These are phyloP conservation scores for Limnothrissa miodon DNA, from an alignment of 2,113 vertebrate species.

Conservation along the genomic window DNA sequence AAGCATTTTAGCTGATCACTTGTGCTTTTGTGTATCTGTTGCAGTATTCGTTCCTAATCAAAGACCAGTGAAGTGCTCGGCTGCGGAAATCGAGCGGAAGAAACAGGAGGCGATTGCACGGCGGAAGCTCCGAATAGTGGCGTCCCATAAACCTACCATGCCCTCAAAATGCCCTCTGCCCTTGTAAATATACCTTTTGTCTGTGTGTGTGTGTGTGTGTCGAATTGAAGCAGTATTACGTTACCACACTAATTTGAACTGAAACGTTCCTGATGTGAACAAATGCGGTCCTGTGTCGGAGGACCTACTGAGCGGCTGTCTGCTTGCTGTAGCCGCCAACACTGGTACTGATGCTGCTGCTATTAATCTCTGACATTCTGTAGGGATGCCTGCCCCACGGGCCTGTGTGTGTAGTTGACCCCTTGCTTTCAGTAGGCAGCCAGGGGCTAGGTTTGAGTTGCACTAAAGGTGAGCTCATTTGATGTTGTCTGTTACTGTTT, in stretches of 20 bases:
- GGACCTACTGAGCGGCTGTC: background rate
- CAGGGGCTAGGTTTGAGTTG: background rate
- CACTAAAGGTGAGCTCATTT: background rate
- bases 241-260: background rate
- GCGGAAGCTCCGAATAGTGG: conserved; percentile 75
- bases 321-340: too few relatives aligned
- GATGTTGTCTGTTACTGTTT: background rate
- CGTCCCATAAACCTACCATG: conserved; percentile 56
- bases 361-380: background rate
- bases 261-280: background rate
- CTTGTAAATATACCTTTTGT: background rate
- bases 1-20: background rate
- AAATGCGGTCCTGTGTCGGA: background rate
- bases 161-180: background rate
- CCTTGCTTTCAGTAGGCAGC: background rate
- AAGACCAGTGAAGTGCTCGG: conserved; percentile 76
- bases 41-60: conserved; percentile 74
- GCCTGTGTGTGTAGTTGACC: background rate
- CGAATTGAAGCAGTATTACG: conserved; percentile 18
- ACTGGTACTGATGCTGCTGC: too few relatives aligned
- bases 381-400: background rate
- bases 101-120: conserved; percentile 87
- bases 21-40: conserved; percentile 46
- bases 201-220: background rate
- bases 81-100: conserved; percentile 89